Evolutionary conservation across 1,140 invertebrate genomes (phyloP), one percentile per base, ranked within the genome.

Genomic region (Drosophila pruinosa): DNA sequence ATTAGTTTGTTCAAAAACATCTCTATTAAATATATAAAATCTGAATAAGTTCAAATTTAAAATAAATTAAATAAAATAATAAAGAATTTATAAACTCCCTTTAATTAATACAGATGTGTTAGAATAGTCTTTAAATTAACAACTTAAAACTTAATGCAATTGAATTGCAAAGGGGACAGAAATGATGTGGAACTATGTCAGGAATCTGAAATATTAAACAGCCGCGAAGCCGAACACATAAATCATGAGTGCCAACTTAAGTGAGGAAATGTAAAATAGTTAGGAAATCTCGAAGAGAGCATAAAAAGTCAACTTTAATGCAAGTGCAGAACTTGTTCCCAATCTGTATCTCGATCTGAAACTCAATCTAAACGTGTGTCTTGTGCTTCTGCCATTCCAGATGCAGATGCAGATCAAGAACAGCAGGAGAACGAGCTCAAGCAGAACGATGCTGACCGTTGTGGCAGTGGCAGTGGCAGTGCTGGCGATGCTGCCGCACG

Each of bases 401-500:
- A n/a, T 63, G 6, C 54, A 69, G 71, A 77, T 81, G 81, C 70
- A 78, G 50, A 53, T 31, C 36, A 8, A 54, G 24, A 22, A 15
- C 38, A n/a, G n/a, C 62, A 41, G n/a, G 45, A 56, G 61, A 63
- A 69, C 43, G 26, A 64, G 57, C 10, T 22, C 36, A 12, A 63
- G 31, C 71, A 41, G 64, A n/a, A 36, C 53, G 10, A 15, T 69
- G 22, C 47, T 80, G 14, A 17, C 74, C 2, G 2, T 38, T 26
- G 10, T 65, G 31, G 41, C 59, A 28, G 19, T 81, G 31, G 59
- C 34, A 2, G 2, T 56, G 54, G 41, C 65, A 52, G 17, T 77
- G 57, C 62, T 90, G 12, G 24, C 81, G 63, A 48, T 65, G 12
- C 36, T 76, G 34, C 86, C 89, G 26, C 54, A 54, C 1, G 48